Base-by-base conservation (phyloP, 2,888 invertebrate species). In the Encarsia formosa region DNA sequence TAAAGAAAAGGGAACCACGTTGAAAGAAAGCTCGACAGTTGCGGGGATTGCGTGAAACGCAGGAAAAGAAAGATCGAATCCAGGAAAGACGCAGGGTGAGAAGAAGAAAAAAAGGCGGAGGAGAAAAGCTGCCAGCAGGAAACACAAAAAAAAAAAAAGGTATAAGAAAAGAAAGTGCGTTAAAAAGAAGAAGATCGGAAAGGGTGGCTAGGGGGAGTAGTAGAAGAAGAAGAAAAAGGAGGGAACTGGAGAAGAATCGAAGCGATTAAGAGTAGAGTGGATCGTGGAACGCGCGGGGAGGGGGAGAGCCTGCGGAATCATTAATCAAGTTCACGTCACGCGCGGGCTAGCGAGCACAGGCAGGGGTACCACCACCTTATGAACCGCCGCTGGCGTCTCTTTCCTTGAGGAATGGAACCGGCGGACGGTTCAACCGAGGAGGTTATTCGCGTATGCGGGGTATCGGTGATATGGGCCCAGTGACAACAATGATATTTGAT, bases 341-440 rank as follows among this genome's bases (percentile, higher is more conserved):
- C 68, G 68, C 71, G 13, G 8, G 68, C 71, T 67, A 70, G 66
- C 65, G n/a, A n/a, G 67, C 66, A 66, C 70, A 65, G 69, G 63
- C 68, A 68, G 72, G 68, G 72, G 69, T 71, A 73, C 71, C 71
- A n/a, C n/a, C n/a, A n/a, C n/a, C n/a, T n/a, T n/a, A n/a, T n/a
- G n/a, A n/a, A 11, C 18, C 19, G 19, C 24, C 42, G 19, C 20
- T 29, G n/a, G n/a, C 19, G 13, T 24, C 23, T 22, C 29, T 26
- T 32, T 39, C 32, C 24, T 13, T n/a, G n/a, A n/a, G n/a, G n/a
- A n/a, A n/a, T n/a, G n/a, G n/a, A n/a, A n/a, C n/a, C n/a, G n/a
- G n/a, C n/a, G n/a, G n/a, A n/a, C n/a, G n/a, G n/a, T n/a, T n/a
- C n/a, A n/a, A n/a, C n/a, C n/a, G n/a, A n/a, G n/a, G n/a, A n/a